Base-by-base conservation (phyloP, 1,140 invertebrate species). In the Thrips palmi region DNA sequence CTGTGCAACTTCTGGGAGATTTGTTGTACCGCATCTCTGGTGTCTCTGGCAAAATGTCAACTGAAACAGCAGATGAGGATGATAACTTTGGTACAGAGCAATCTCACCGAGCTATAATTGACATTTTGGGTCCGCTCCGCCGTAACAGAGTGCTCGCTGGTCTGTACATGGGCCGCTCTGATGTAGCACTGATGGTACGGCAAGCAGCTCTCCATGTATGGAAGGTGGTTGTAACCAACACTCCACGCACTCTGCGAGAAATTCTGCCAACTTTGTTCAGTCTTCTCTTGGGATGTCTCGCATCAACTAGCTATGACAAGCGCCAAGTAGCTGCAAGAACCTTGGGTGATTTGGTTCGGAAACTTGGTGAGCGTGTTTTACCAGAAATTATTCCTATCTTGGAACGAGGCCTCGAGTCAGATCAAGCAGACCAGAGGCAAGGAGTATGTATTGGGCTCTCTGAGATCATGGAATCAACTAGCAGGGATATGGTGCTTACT, bases 71-170 rank as follows among this genome's bases (percentile, higher is more conserved):
- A 2, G 84, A 81, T 48, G 94, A 98, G 55, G 94, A 98, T 59
- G 94, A 98, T 54, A 98, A 97, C 56, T 96, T 98, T 62, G 94
- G 93, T 36, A 97, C 94, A 0, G 93, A 97, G 59, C 80, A 88
- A 47, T 94, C 89, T 0, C 87, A 96, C 49, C 67, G 74, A 54
- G 84, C 86, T 1, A 96, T 98, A 45, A 79, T 94, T 39, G 68
- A 68, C 15, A 75, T 83, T 4, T 62, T 97, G 4, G 93, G 94
- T 7, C 67, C 67, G 3, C 88, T 96, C 47, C 63, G 89, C 34
- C 64, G 92, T 37, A 96, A 98, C 55, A 60, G 89, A 23, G 91
- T 98, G 3, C 56, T 98, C 18, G 87, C 92, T 25, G 92, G 92
- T 7, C 60, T 98, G 12, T 98, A 98, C 52, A 96, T 99, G 87